Percentiles rank a stretch among this genome's conserved stretches.
These are phyloP conservation scores for Pao palembangensis DNA, from an alignment of 2,113 vertebrate species.

Conservation along the genomic window DNA sequence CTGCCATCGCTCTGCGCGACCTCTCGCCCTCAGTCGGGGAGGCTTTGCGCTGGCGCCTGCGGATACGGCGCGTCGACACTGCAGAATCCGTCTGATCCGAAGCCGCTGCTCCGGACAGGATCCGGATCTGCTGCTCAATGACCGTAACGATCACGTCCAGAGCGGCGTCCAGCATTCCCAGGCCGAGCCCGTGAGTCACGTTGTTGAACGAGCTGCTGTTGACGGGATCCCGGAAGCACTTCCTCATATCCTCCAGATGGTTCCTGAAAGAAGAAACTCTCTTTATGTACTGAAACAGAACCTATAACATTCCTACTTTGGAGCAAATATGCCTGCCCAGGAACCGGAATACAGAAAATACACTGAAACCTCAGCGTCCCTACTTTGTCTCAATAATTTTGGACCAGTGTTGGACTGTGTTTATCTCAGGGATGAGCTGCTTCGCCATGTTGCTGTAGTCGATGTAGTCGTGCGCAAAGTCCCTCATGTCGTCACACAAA, in stretches of 20 bases:
- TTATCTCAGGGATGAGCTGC: constrained; percentile 75
- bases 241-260: constrained; percentile 77
- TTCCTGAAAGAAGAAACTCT: constrained; percentile 57
- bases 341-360: not conserved
- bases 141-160: constrained; percentile 72
- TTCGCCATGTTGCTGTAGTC: constrained; percentile 77
- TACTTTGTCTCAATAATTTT: constrained; percentile 81
- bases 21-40: constrained; percentile 36
- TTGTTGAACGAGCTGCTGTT: constrained; percentile 72
- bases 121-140: constrained; percentile 76
- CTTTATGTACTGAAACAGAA: too few species aligned
- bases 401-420: constrained; percentile 81
- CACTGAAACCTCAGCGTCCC: not conserved
- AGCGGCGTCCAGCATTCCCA: constrained; percentile 73
- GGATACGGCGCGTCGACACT: constrained; percentile 52
- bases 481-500: constrained; percentile 76
- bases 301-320: not conserved
- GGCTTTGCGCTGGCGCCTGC: constrained; percentile 69
- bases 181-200: constrained; percentile 75
- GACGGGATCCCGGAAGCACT: constrained; percentile 69
- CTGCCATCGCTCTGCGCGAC: constrained; percentile 28
- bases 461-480: constrained; percentile 77
- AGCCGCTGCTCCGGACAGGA: constrained; percentile 71
- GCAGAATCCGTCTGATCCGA: constrained; percentile 62
- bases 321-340: not conserved